These are phyloP conservation scores for Tyrophagus putrescentiae DNA, from an alignment of 1,140 invertebrate genomes.

Conservation along the genomic window DNA sequence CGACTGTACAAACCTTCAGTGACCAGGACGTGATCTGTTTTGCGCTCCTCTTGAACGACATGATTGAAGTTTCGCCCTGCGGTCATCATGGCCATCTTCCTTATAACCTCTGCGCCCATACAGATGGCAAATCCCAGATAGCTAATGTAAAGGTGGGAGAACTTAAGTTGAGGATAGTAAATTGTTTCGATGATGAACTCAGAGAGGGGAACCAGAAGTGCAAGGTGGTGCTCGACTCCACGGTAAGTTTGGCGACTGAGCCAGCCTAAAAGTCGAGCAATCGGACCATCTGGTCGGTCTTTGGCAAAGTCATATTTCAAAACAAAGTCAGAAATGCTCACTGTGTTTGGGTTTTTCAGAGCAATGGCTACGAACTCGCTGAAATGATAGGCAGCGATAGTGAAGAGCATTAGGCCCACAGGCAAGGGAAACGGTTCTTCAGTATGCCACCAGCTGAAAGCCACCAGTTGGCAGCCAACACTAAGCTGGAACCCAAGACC, in stretches of 20 bases:
- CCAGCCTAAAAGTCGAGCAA: no score
- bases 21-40: slow-evolving; percentile 66
- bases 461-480: no score
- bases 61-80: slow-evolving; percentile 90
- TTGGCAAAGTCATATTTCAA: no score
- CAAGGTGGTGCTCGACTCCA: no score
- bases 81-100: slow-evolving; percentile 87
- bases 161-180: slow-evolving; percentile 55
- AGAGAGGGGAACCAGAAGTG: no score
- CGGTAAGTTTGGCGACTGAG: no score
- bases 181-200: slow-evolving; percentile 71
- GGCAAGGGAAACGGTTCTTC: no score
- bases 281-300: no score
- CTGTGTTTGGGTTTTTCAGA: slow-evolving; percentile 59
- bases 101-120: slow-evolving; percentile 63
- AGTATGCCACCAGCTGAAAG: no score
- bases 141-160: slow-evolving; percentile 43
- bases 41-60: slow-evolving; percentile 55
- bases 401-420: no score
- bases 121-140: slow-evolving; percentile 62
- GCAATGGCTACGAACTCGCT: slow-evolving; percentile 83
- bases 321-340: slow-evolving; percentile 73
- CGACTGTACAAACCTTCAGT: slow-evolving; percentile 72
- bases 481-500: no score
- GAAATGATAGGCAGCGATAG: no score